These are phyloP conservation scores for Xiphophorus maculatus DNA, from an alignment of 2,113 vertebrate genomes.

Conservation along the genomic window DNA sequence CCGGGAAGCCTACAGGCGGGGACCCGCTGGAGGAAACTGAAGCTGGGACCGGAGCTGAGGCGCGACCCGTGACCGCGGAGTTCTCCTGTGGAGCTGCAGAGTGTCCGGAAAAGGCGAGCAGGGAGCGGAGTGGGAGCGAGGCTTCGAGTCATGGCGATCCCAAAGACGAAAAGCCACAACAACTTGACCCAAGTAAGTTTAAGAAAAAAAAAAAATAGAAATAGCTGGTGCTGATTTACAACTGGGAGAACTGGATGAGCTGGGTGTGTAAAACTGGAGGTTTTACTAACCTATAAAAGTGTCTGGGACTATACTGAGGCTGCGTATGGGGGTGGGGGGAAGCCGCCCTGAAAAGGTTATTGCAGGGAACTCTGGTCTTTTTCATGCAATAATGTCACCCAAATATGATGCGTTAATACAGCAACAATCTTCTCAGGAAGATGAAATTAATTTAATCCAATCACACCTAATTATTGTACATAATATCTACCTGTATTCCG, in stretches of 20 bases:
- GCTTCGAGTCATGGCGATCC: conserved; percentile 87
- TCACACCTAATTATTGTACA: not conserved
- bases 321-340: conserved; percentile 66
- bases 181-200: conserved; percentile 99
- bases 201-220: conserved; percentile 76
- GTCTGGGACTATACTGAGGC: conserved; percentile 90
- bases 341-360: conserved; percentile 85
- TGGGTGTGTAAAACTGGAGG: conserved; percentile 96
- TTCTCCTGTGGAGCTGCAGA: conserved; percentile 85
- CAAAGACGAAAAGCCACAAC: conserved; percentile 94
- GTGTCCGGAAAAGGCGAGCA: conserved; percentile 83
- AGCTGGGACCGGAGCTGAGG: conserved; percentile 67
- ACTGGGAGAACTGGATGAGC: conserved; percentile 90
- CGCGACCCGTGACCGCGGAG: conserved; percentile 80
- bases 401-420: conserved; percentile 3
- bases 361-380: conserved; percentile 48
- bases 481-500: not conserved
- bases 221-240: conserved; percentile 95
- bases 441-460: not conserved
- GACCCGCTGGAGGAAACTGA: conserved; percentile 74
- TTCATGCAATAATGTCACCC: conserved; percentile 33
- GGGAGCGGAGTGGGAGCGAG: conserved; percentile 83
- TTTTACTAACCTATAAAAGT: conserved; percentile 99
- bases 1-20: conserved; percentile 84
- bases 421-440: conserved; percentile 6